Evolutionary conservation across 37 sponge, comb jelly and placozoan species (phyloP), one percentile per base, ranked within the genome.

Genomic region (Hexactinellida sp.): DNA sequence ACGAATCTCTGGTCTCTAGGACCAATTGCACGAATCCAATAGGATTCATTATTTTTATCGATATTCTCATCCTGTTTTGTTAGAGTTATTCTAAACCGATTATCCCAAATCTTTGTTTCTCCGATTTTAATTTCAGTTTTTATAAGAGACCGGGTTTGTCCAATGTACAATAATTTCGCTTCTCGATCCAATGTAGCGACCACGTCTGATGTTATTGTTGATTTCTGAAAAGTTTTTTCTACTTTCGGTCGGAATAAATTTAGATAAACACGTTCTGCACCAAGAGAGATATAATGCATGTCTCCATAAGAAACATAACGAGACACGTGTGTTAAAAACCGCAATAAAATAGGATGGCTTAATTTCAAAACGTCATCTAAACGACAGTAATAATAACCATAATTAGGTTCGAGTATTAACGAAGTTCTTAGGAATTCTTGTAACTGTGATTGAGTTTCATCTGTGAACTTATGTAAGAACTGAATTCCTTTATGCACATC

Each of bases 21-120:
- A 0, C 25, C 0, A 82, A 87, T 38, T 54, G 83, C 84, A 7
- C 89, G 38, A 7, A 63, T 63, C 3, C 3, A 21, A 63, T 25
- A 63, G 34, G 76, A 21, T 28, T n/a, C 76, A 28, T n/a, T 28
- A 10, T 1, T 63, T 9, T 47, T 16, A 7, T 7, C 19, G 25
- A 28, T 10, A 63, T 63, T 23, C 21, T 3, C 5, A 23, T 63
- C 76, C 13, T n/a, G 21, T n/a, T 63, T 10, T 7, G 21, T 28
- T n/a, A 92, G 86, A 38, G 38, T 24, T 0, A 93, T 86, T 24
- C 34, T 23, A 63, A 87, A 93, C 34, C 91, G 84, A 24, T 84
- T 71, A 37, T 88, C 90, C 93, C 93, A 93, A 36, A 55, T 41
- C 54, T 90, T 21, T 0, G 87, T 84, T 35, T 93, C 85, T 0